These are phyloP conservation scores for Styela plicata DNA, from an alignment of 23 tunicate species.

Conservation along the genomic window DNA sequence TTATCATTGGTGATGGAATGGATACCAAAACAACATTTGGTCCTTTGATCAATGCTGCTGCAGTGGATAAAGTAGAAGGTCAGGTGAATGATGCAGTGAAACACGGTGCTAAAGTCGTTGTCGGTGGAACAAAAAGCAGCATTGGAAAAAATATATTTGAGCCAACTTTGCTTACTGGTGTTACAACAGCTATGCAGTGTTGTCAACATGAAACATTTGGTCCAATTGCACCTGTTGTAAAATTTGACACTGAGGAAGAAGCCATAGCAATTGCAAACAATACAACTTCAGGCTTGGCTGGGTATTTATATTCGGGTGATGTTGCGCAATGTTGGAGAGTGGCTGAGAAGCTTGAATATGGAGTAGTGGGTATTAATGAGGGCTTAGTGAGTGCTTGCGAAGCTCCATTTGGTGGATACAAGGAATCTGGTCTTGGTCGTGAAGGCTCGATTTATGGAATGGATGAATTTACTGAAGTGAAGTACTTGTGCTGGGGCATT, in stretches of 20 bases:
- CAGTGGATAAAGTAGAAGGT: constrained; percentile 6
- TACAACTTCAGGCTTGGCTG: constrained; percentile 34
- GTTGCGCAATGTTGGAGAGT: constrained; percentile 34
- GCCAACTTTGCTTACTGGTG: constrained; percentile 37
- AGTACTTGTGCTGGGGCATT: constrained; percentile 38
- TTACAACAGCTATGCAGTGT: constrained; percentile 12
- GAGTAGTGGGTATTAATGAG: constrained; percentile 35
- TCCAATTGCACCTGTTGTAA: constrained; percentile 22
- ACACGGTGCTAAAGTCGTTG: constrained; percentile 24
- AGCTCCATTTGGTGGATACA: constrained; percentile 43
- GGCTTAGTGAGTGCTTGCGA: not conserved
- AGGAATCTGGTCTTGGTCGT: constrained; percentile 48
- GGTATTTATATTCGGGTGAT: constrained; percentile 30
- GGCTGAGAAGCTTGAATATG: constrained; percentile 32
- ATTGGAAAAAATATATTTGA: constrained; percentile 25
- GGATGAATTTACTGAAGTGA: constrained; percentile 45
- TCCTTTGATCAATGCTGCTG: constrained; percentile 29
- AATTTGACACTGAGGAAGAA: constrained; percentile 36
- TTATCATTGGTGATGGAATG: constrained; percentile 25
- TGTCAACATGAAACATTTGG: constrained; percentile 34
- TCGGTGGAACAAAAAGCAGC: constrained; percentile 24
- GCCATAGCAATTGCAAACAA: constrained; percentile 33
- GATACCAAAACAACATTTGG: constrained; percentile 26
- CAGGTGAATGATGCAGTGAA: constrained; percentile 24
- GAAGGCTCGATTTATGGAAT: constrained; percentile 34